Conservation (phyloP, 2,888 invertebrate species). For the Meiosimyza decipiens region DNA sequence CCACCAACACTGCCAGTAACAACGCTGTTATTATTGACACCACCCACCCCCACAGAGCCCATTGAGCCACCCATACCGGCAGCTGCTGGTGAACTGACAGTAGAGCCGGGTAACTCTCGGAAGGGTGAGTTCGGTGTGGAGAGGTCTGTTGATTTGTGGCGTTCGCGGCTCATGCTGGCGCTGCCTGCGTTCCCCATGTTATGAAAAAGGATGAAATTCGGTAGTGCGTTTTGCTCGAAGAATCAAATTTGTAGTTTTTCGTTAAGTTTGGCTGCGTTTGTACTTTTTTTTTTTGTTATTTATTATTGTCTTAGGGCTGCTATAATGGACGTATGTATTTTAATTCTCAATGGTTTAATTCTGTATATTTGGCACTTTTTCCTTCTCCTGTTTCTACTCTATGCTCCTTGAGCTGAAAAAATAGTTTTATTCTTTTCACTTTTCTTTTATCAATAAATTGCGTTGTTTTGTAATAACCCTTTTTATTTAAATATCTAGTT, state of each 20-base stretch:
- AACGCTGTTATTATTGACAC: constrained; percentile 31
- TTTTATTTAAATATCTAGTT: background rate
- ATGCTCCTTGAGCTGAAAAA: constrained; percentile 25
- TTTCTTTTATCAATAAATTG: background rate
- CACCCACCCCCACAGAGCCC: constrained; percentile 17
- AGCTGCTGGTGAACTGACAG: constrained; percentile 48
- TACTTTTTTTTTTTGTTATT: constrained; percentile 30
- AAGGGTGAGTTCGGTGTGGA: constrained; percentile 63
- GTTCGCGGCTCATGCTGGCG: constrained; percentile 72
- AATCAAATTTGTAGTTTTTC: constrained; percentile 17
- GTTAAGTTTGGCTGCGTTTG: constrained; percentile 21
- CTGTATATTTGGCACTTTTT: constrained; percentile 34
- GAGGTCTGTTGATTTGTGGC: constrained; percentile 75
- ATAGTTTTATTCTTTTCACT: background rate
- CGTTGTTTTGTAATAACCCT: constrained; percentile 21
- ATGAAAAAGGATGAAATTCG: background rate
- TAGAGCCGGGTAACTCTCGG: constrained; percentile 47
- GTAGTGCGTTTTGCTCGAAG: constrained; percentile 3
- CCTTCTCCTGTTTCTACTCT: constrained; percentile 27
- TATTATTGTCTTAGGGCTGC: constrained; percentile 28
- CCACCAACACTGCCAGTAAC: constrained; percentile 47
- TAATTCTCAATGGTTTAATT: constrained; percentile 9
- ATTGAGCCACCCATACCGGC: constrained; percentile 35
- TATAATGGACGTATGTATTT: background rate
- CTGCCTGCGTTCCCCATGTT: constrained; percentile 66